phyloP scores from a whole-genome alignment of 1,140 invertebrate species.

The Amphibalanus amphitrite region DNA sequence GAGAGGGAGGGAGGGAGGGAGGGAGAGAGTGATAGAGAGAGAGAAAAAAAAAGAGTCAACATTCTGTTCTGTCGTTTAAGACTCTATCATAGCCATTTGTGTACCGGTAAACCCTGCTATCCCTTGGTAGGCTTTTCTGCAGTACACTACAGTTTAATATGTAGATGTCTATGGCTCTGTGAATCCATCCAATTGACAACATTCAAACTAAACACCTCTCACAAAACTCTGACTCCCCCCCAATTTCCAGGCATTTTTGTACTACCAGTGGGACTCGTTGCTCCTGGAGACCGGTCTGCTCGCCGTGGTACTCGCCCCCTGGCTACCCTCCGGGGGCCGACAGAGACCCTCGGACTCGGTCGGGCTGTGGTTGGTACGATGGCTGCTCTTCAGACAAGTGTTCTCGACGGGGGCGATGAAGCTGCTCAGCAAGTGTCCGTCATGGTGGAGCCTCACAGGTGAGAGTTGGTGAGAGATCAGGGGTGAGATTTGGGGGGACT shows the following conservation, averaged over 20 bases:
- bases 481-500: neutral
- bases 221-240: no score
- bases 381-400: slow-evolving; percentile 60
- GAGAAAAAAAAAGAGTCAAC: slow-evolving; percentile 26
- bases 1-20: no score
- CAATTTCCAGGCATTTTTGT: no score
- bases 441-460: slow-evolving; percentile 68
- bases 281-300: slow-evolving; percentile 58
- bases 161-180: neutral
- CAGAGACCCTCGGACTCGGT: slow-evolving; percentile 35
- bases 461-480: no score
- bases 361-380: slow-evolving; percentile 51
- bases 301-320: slow-evolving; percentile 51
- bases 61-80: no score
- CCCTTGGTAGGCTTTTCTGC: no score
- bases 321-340: slow-evolving; percentile 23
- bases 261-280: slow-evolving; percentile 53
- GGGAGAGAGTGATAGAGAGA: no score
- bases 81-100: no score
- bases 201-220: no score
- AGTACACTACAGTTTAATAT: slow-evolving; percentile 30
- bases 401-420: slow-evolving; percentile 59
- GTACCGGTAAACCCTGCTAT: no score
- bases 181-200: slow-evolving; percentile 15
- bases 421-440: slow-evolving; percentile 50